Conservation (phyloP, 2,113 vertebrate genomes). For the zebrafish (Danio rerio) region GRCz12tu NC_133194.1:33372001-33372500, state of each 20-base stretch:
- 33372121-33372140: not conserved
- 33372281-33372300: conserved; percentile 79
- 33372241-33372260: conserved; percentile 83
- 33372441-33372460: conserved; percentile 67
- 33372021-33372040: not conserved
- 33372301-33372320: not conserved
- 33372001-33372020: not conserved
- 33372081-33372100: not conserved
- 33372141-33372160: not conserved
- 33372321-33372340: conserved; percentile 1
- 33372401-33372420: conserved; percentile 35
- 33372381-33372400: conserved; percentile 4
- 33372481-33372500: conserved; percentile 65
- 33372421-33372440: conserved; percentile 56
- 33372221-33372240: conserved; percentile 95
- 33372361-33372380: conserved; percentile 3
- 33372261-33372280: conserved; percentile 86
- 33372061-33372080: not conserved
- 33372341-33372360: conserved; percentile 17
- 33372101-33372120: not conserved
- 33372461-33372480: conserved; percentile 65
- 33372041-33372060: not conserved
- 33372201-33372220: not conserved
- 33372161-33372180: not conserved
- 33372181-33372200: not conserved